Evolutionary conservation across 2,888 invertebrate species (phyloP).

Genomic region (Arctia plantaginis): DNA sequence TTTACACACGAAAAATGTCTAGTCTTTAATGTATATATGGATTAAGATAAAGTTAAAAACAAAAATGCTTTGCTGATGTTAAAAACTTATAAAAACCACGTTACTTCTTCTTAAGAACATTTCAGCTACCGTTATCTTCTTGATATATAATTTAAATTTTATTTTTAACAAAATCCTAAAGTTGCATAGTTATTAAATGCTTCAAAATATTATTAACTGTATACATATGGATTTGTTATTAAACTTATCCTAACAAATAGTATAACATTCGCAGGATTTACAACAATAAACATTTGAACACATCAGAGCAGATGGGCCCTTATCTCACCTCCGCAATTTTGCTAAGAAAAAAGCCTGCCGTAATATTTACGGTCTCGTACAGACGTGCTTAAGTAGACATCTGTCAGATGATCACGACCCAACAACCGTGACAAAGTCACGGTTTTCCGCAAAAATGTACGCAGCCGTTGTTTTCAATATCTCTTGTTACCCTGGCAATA

Average conservation of each 20-base stretch:
- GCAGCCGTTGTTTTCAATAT: constrained; percentile 32
- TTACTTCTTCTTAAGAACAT: not conserved
- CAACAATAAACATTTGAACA: constrained; percentile 31
- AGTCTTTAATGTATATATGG: not conserved
- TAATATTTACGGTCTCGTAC: constrained; percentile 41
- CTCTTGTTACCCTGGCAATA: not conserved
- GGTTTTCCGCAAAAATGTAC: constrained; percentile 42
- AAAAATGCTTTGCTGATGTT: not conserved
- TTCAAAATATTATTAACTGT: not conserved
- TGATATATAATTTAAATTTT: not conserved
- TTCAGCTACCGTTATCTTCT: not conserved
- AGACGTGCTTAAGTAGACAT: constrained; percentile 62
- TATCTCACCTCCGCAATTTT: constrained; percentile 43
- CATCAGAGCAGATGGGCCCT: constrained; percentile 23
- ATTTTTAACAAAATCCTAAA: too few species aligned
- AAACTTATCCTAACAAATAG: not conserved
- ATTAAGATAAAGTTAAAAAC: not conserved
- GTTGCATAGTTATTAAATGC: not conserved
- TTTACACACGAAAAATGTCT: not conserved
- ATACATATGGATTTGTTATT: not conserved
- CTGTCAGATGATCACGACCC: constrained; percentile 57
- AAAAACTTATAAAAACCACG: too few species aligned
- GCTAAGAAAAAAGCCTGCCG: constrained; percentile 44
- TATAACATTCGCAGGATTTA: constrained; percentile 18
- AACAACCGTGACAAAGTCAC: constrained; percentile 47